Conservation (phyloP, 1,140 invertebrate genomes). For the Pseudomyrmex gracilis region DNA sequence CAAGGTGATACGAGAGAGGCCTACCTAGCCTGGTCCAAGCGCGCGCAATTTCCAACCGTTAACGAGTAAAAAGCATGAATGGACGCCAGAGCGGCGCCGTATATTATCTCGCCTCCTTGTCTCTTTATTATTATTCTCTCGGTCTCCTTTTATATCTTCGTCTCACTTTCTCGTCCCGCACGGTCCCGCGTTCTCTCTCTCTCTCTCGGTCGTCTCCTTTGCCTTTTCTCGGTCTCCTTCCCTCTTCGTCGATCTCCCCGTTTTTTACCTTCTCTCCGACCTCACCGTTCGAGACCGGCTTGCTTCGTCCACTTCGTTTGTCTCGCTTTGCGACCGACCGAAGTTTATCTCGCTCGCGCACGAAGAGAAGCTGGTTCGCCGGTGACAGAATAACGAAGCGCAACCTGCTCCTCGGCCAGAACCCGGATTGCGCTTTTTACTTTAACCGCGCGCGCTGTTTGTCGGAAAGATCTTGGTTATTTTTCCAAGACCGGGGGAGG, state of each 20-base stretch:
- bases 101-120: conserved; percentile 75
- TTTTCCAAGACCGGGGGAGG: conserved; percentile 24
- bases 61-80: conserved; percentile 80
- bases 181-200: conserved; percentile 46
- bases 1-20: conserved; percentile 38
- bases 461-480: conserved; percentile 6
- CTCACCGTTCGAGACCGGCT: not conserved
- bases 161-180: conserved; percentile 36
- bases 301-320: conserved; percentile 4
- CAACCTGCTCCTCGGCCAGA: conserved; percentile 27
- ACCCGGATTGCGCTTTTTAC: conserved; percentile 14
- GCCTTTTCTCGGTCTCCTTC: conserved; percentile 38
- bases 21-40: not conserved
- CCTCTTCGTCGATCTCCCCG: not conserved
- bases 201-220: conserved; percentile 36
- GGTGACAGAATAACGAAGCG: conserved; percentile 35
- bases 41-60: conserved; percentile 59
- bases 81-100: conserved; percentile 77
- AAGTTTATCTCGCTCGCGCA: conserved; percentile 22
- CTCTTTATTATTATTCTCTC: conserved; percentile 75
- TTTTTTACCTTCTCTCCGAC: conserved; percentile 15
- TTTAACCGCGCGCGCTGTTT: not conserved
- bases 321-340: conserved; percentile 6
- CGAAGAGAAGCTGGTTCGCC: conserved; percentile 19
- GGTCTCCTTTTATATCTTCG: conserved; percentile 61